Base-by-base conservation (phyloP, 2,797 vertebrate genomes). In the Oceanodroma leucorhoa region DNA sequence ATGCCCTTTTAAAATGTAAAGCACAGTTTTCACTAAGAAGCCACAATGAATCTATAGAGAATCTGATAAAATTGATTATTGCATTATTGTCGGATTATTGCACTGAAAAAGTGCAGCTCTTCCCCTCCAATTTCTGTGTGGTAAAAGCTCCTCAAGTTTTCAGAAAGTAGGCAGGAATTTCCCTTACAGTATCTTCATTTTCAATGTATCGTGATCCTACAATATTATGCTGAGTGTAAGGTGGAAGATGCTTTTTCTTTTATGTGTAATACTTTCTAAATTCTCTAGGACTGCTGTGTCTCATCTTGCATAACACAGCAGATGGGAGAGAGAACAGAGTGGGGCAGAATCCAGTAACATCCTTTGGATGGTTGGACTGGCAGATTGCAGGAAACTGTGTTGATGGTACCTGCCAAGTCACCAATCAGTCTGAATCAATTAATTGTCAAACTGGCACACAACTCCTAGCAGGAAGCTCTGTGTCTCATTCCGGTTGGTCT, bases 371-470 rank as follows among this genome's bases (percentile, higher is more conserved):
- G 90, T 81, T 97, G 94, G 95, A 89, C 29, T 67, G 95, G 94
- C 97, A 98, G 97, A 97, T 96, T 97, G 97, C 94, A 79, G 92
- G 73, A 70, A 97, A 97, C 89, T 96, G 95, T 89, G 95, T 89
- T 93, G 94, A 97, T 93, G 79, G 36, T 95, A 96, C 95, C 81
- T 97, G 95, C 96, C 93, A 97, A 98, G 93, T 95, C 94, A 97
- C 89, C 87, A 93, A 96, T 97, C 96, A 95, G 83, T 95, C 93
- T 96, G 92, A 96, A 96, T 97, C 96, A 97, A 96, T 90, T 95
- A 95, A 92, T 92, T 97, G 94, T 97, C 96, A 97, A 93, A 95
- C 91, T 94, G 90, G 91, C 95, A 82, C 70, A 13, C 40, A 83
- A 3, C 84, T 96, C 89, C 55, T 83, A 89, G 90, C 84, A 95